Evolutionary conservation across 1,140 invertebrate species (phyloP).

Genomic region (Medauroidea extradentata): DNA sequence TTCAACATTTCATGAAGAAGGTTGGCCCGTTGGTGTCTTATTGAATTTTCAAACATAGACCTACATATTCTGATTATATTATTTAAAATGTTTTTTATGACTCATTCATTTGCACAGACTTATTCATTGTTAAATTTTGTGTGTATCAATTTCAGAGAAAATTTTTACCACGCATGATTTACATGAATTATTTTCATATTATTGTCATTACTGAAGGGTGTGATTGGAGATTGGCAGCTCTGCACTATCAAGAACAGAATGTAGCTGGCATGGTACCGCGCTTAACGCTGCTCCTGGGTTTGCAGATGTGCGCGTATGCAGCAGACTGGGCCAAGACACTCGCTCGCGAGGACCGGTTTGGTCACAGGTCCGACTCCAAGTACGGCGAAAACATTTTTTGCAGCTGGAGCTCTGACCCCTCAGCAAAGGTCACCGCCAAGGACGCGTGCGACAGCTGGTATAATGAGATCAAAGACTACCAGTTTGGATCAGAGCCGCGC

Average conservation of each 20-base stretch:
- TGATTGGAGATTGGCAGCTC: no score
- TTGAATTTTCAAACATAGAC: no score
- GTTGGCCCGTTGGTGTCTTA: no score
- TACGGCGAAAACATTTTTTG: constrained; percentile 64
- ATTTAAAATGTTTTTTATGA: no score
- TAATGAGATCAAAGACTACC: constrained; percentile 41
- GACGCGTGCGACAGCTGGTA: constrained; percentile 37
- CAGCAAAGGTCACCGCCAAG: constrained; percentile 57
- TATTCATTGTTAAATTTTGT: background rate
- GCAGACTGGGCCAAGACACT: constrained; percentile 72
- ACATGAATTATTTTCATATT: background rate
- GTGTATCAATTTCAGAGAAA: no score
- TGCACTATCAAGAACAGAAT: no score
- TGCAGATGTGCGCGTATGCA: constrained; percentile 47
- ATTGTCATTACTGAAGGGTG: no score
- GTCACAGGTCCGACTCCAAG: constrained; percentile 56
- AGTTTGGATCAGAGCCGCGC: constrained; percentile 60
- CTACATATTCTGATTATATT: no score
- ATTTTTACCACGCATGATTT: no score
- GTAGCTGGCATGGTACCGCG: no score
- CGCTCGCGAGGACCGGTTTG: constrained; percentile 61
- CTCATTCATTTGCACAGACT: no score
- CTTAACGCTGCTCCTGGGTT: background rate
- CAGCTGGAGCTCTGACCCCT: constrained; percentile 58
- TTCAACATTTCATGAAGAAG: no score